Percentiles rank a stretch among this genome's conserved stretches.
Conservation (phyloP, 2,797 vertebrate genomes). For the Lutjanus argentimaculatus region DNA sequence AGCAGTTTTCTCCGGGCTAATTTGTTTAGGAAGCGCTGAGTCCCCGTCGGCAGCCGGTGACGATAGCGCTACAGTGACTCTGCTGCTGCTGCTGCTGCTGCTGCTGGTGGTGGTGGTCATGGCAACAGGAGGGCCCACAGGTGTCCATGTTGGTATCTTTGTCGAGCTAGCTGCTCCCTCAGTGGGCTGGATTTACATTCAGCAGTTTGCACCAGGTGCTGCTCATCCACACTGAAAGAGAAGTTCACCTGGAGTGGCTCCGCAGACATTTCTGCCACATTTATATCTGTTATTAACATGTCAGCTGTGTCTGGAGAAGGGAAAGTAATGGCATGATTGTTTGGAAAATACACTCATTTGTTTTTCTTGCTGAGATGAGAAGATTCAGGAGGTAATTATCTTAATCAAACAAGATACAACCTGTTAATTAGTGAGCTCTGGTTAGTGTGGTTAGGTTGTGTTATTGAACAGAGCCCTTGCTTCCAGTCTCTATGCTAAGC, state of each 20-base stretch:
- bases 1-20: conserved; percentile 75
- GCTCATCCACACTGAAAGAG: conserved; percentile 16
- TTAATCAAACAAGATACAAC: not conserved
- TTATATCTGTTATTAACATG: not conserved
- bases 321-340: too few relatives aligned
- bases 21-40: conserved; percentile 74
- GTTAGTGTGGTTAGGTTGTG: not conserved
- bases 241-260: not conserved
- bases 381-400: not conserved
- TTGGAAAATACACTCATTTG: not conserved
- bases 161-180: conserved; percentile 42
- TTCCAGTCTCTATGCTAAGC: not conserved
- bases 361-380: not conserved
- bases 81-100: conserved; percentile 4
- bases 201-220: conserved; percentile 50
- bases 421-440: not conserved
- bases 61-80: not conserved
- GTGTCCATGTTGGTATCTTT: conserved; percentile 64
- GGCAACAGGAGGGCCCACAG: conserved; percentile 72
- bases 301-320: not conserved
- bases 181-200: conserved; percentile 39
- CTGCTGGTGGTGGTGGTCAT: conserved; percentile 68
- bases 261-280: not conserved
- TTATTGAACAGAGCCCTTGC: not conserved
- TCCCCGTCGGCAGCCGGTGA: conserved; percentile 42